Evolutionary conservation across 2,797 vertebrate species (phyloP), one percentile per base, ranked within the genome.

Genomic region (Thripadectes ignobilis): DNA sequence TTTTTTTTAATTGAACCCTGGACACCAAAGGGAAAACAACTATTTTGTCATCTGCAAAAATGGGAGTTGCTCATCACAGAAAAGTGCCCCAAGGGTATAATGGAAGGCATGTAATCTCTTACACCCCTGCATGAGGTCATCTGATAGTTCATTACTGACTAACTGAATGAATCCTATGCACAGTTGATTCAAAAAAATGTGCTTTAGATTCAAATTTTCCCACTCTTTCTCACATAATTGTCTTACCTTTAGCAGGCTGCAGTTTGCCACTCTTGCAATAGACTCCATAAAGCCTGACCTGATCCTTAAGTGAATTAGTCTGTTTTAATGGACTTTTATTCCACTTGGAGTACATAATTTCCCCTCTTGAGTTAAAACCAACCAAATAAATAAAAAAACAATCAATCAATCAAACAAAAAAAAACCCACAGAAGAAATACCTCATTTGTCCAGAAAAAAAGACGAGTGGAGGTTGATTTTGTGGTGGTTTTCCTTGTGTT

Each of bases 161-260:
- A 39, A 58, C 3, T 86, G 43, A 43, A 12, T 67, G 46, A 81
- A 86, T 41, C 48, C 76, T 58, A 49, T 51, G 49, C 72, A 59
- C 9, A 76, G 5, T 0, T 83, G 34, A 46, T 87, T n/a, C 7
- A 51, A 92, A 89, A 51, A 82, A 57, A 66, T 45, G 45, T 67
- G 32, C 14, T 86, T 94, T 92, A 75, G 79, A 85, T 86, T 94
- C 4, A 49, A 12, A 36, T 27, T 91, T 97, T 96, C 59, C 55
- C 5, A 49, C 21, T 0, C 0, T 88, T 85, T 58, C 23, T 93
- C 66, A 86, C 67, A 62, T 21, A 85, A 45, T 54, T 45, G 0
- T 51, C 48, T 46, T 85, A 52, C 34, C 22, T 95, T 96, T 84
- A 92, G 41, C 57, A 82, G 46, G 14, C 9, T 51, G 43, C 51